phyloP scores from a whole-genome alignment of 2,797 vertebrate species.

The Pangasius sanitwongsei region DNA sequence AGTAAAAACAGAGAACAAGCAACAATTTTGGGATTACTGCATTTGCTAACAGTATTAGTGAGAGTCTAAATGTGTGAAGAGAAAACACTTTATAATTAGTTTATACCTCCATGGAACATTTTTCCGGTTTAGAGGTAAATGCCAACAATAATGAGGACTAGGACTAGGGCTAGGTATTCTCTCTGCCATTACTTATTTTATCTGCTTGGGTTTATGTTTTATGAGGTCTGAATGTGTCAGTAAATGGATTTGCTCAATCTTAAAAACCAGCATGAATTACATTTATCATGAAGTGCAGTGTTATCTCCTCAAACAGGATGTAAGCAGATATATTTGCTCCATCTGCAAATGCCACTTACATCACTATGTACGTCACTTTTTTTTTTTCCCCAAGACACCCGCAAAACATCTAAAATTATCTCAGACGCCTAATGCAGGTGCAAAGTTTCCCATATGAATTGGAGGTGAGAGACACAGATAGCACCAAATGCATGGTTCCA shows the following conservation, averaged over 20 bases:
- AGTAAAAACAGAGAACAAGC: slow-evolving; percentile 11
- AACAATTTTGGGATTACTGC: background rate
- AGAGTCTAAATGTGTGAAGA: slow-evolving; percentile 19
- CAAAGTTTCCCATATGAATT: slow-evolving; percentile 38
- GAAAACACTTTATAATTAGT: slow-evolving; percentile 2
- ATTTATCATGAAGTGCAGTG: slow-evolving; percentile 1
- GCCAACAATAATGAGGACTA: background rate
- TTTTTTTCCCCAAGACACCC: background rate
- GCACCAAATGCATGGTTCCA: slow-evolving; percentile 49
- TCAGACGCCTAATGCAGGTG: slow-evolving; percentile 35
- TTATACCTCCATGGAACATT: background rate
- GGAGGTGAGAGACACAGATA: slow-evolving; percentile 46
- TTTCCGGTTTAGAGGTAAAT: background rate
- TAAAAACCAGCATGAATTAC: slow-evolving; percentile 35
- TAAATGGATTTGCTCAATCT: background rate
- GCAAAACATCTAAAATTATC: slow-evolving; percentile 45
- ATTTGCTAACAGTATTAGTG: background rate
- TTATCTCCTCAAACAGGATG: slow-evolving; percentile 24
- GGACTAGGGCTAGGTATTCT: background rate
- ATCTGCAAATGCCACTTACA: slow-evolving; percentile 27
- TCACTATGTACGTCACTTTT: slow-evolving; percentile 27
- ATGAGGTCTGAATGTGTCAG: slow-evolving; percentile 9
- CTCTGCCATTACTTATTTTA: background rate
- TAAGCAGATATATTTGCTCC: slow-evolving; percentile 34
- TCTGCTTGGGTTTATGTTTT: background rate